Evolutionary conservation across 2,888 invertebrate genomes (phyloP), one percentile per base, ranked within the genome.

Genomic region (Labia minor): DNA sequence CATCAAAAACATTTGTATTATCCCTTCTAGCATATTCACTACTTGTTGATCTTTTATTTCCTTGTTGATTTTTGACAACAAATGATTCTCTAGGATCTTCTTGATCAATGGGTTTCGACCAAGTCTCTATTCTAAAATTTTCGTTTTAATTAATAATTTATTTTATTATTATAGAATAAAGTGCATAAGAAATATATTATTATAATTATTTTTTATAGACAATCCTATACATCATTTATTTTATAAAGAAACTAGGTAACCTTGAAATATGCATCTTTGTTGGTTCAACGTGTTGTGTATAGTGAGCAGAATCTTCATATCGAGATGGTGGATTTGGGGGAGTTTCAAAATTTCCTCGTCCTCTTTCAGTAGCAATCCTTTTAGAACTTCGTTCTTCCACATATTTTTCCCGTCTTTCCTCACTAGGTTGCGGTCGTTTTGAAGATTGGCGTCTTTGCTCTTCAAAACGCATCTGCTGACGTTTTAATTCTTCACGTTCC

Each of bases 401-500:
- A 67, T 72, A 74, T 3, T 75, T 73, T 10, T 77, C 76, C 4
- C 76, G 71, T 73, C 82, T 80, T 72, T 81, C 72, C 74, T 72
- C 68, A 70, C 74, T 71, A 72, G 77, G 74, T 73, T 78, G 76
- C 74, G 83, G 77, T 78, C 85, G 80, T 75, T 85, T 85, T 63
- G 80, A 81, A 1, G 77, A 75, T 16, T 49, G 49, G 18, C 79
- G 74, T 0, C 86, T 79, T 73, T 83, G 84, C 71, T 85, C 85
- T 72, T 85, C 85, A 68, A 69, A 67, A 61, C 85, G 83, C 78
- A 90, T 81, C 75, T 91, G 89, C 69, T 90, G 89, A 67, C 91
- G 82, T 77, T 92, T 88, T 68, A 94, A 78, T 74, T 94, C 93
- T 72, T 93, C 82, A 72, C 92, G 85, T 75, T 94, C 94, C 72